phyloP scores from a whole-genome alignment of 2,888 invertebrate species.

The Parnassius smintheus region DNA sequence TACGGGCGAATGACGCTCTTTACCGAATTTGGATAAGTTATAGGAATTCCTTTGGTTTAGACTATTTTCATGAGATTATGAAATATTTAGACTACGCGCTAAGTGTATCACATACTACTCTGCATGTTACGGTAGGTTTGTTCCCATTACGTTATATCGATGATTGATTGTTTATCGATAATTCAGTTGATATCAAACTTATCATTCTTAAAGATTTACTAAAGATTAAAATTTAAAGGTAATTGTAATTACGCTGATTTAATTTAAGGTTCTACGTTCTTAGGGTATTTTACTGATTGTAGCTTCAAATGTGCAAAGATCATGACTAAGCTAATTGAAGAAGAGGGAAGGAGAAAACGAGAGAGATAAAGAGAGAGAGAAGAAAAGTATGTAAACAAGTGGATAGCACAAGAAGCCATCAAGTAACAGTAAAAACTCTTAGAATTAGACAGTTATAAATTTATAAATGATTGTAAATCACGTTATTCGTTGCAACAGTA shows the following conservation, averaged over 20 bases:
- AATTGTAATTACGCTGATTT: not conserved
- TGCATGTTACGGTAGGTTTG: slow-evolving; percentile 53
- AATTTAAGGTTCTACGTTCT: not conserved
- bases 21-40: slow-evolving; percentile 5
- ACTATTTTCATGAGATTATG: slow-evolving; percentile 49
- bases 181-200: not conserved
- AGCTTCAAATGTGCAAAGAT: slow-evolving; percentile 1
- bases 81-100: slow-evolving; percentile 58
- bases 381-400: slow-evolving; percentile 12
- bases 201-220: not conserved
- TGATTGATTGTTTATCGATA: slow-evolving; percentile 9
- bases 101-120: slow-evolving; percentile 77
- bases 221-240: not conserved
- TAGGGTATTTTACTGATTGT: slow-evolving; percentile 14
- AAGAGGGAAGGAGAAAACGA: slow-evolving; percentile 14
- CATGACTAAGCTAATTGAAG: slow-evolving; percentile 17
- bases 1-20: slow-evolving; percentile 43
- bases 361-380: slow-evolving; percentile 11
- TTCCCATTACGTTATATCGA: slow-evolving; percentile 56
- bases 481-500: not conserved
- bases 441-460: not conserved
- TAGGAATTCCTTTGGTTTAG: slow-evolving; percentile 33
- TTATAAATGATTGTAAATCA: not conserved
- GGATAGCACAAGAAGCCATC: slow-evolving; percentile 2
- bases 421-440: slow-evolving; percentile 13